Conservation (phyloP, 2,888 invertebrate species). For the Brachyopa scutellaris region DNA sequence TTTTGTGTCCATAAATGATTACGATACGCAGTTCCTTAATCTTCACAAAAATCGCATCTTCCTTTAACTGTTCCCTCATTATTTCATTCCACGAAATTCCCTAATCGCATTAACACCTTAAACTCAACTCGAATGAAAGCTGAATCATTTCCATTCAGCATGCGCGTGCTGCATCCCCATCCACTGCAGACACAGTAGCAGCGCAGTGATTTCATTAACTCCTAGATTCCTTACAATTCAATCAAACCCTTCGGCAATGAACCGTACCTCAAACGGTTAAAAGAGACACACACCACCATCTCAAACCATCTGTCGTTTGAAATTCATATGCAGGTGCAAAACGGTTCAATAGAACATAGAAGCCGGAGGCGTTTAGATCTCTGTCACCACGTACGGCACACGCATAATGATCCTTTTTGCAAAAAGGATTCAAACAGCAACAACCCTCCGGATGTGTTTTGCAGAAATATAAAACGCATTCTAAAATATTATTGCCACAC, state of each 20-base stretch:
- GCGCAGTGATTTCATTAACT: constrained; percentile 37
- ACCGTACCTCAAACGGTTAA: constrained; percentile 41
- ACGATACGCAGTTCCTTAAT: neutral
- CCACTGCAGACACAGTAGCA: neutral
- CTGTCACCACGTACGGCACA: constrained; percentile 62
- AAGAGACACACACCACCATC: constrained; percentile 16
- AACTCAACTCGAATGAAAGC: constrained; percentile 1
- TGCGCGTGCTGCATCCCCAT: constrained; percentile 4
- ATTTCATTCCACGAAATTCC: constrained; percentile 2
- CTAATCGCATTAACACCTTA: constrained; percentile 51
- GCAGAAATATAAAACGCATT: constrained; percentile 54
- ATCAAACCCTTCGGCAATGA: constrained; percentile 53
- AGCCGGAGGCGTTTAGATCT: constrained; percentile 38
- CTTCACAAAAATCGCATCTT: neutral
- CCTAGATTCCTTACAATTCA: constrained; percentile 51
- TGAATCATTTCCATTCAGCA: constrained; percentile 34
- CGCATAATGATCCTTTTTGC: constrained; percentile 62
- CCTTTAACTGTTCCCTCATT: constrained; percentile 1
- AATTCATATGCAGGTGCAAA: constrained; percentile 55
- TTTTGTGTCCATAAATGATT: no score
- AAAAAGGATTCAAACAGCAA: constrained; percentile 39
- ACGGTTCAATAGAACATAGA: constrained; percentile 2
- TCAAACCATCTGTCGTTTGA: constrained; percentile 51
- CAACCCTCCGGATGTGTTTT: constrained; percentile 23
- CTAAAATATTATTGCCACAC: constrained; percentile 16